Percentiles rank a stretch among this genome's conserved stretches.
Conservation (phyloP, 2,113 vertebrate genomes). For the Cyanoramphus novaezelandiae region DNA sequence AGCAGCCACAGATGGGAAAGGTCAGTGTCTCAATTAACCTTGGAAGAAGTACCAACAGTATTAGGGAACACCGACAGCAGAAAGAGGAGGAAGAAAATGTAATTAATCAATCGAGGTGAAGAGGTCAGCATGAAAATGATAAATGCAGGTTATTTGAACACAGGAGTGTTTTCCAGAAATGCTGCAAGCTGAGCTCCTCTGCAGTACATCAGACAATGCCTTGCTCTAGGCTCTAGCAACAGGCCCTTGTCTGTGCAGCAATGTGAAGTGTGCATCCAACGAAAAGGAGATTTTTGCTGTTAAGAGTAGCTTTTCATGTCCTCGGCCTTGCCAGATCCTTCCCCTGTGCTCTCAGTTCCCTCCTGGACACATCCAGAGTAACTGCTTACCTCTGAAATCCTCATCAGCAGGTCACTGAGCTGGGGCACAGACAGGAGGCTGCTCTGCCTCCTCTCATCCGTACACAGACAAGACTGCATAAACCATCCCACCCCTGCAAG, state of each 20-base stretch:
- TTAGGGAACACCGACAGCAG: slow-evolving; percentile 48
- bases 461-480: background rate
- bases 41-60: slow-evolving; percentile 59
- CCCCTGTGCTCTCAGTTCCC: background rate
- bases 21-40: slow-evolving; percentile 78
- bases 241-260: background rate
- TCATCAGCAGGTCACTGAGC: background rate
- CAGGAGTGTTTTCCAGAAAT: slow-evolving; percentile 48
- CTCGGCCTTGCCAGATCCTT: background rate
- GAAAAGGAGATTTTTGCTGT: background rate
- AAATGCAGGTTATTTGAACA: slow-evolving; percentile 65
- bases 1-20: slow-evolving; percentile 57
- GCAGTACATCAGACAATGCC: background rate
- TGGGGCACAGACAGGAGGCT: background rate
- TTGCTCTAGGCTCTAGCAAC: background rate
- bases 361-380: background rate
- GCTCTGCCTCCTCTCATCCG: background rate
- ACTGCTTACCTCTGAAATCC: background rate
- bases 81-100: slow-evolving; percentile 51
- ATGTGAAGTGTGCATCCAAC: background rate
- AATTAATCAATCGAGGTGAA: slow-evolving; percentile 66
- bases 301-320: background rate
- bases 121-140: slow-evolving; percentile 62
- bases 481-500: background rate
- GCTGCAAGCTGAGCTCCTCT: slow-evolving; percentile 37